phyloP scores from a whole-genome alignment of 2,888 invertebrate species.

The Tenthredo amoena region DNA sequence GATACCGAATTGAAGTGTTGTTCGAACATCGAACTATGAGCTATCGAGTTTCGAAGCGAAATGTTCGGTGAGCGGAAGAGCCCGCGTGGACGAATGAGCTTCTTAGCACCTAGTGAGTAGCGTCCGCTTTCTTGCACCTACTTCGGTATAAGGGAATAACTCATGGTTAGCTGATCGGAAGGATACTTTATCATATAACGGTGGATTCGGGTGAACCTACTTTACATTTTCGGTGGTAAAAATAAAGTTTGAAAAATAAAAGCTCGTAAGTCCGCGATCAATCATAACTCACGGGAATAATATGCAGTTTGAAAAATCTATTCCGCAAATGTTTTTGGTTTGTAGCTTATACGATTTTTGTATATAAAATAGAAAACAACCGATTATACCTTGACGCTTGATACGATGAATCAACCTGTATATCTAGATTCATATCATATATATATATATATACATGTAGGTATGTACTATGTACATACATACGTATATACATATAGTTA shows the following conservation, averaged over 20 bases:
- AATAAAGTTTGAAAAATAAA: conserved; percentile 38
- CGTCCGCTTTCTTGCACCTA: conserved; percentile 23
- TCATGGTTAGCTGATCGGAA: conserved; percentile 44
- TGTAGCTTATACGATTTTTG: neutral
- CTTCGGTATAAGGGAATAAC: conserved; percentile 16
- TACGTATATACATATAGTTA: neutral
- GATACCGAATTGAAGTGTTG: conserved; percentile 31
- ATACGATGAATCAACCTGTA: conserved; percentile 25
- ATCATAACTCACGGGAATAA: conserved; percentile 18
- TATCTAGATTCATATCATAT: conserved; percentile 5
- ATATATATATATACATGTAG: neutral
- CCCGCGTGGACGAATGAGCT: conserved; percentile 41
- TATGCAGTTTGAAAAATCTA: conserved; percentile 42
- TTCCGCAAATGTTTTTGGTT: neutral
- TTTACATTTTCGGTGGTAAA: conserved; percentile 38
- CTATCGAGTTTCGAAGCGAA: neutral
- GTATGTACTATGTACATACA: neutral
- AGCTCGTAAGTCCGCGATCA: conserved; percentile 4
- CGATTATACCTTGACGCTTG: neutral
- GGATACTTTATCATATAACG: conserved; percentile 48
- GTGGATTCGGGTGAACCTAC: conserved; percentile 35
- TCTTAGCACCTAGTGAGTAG: conserved; percentile 41
- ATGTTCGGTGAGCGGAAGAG: conserved; percentile 15
- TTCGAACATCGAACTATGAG: conserved; percentile 11
- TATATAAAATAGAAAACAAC: neutral